Conservation (phyloP, 2,113 vertebrate genomes). For the Condylura cristata region DNA sequence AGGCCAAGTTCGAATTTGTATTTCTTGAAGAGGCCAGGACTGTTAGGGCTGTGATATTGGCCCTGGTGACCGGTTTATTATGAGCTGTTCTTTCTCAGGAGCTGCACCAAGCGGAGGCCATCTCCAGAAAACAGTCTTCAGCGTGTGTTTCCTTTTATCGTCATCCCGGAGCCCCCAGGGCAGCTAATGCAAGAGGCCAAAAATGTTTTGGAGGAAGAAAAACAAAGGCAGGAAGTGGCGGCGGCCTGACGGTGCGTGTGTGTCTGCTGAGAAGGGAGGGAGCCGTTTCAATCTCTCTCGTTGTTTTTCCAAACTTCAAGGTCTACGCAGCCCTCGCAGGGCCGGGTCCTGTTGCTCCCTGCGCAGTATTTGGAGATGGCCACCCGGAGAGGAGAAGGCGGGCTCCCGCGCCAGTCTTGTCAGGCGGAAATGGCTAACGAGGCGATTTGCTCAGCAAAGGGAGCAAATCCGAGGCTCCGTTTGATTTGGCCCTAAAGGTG, state of each 20-base stretch:
- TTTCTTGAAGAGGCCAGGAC: constrained; percentile 30
- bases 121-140: constrained; percentile 61
- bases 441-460: constrained; percentile 55
- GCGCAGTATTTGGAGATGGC: constrained; percentile 49
- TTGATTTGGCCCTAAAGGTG: constrained; percentile 51
- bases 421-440: constrained; percentile 54
- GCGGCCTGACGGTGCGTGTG: constrained; percentile 79
- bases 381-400: constrained; percentile 43
- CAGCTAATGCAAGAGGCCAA: constrained; percentile 71
- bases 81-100: constrained; percentile 60
- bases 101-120: constrained; percentile 20
- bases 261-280: constrained; percentile 80
- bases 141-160: constrained; percentile 67
- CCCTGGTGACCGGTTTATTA: constrained; percentile 46
- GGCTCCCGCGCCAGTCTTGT: neutral
- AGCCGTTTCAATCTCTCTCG: constrained; percentile 74
- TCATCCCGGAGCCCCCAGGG: constrained; percentile 55
- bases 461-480: constrained; percentile 25
- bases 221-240: constrained; percentile 84
- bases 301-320: constrained; percentile 82
- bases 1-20: constrained; percentile 70
- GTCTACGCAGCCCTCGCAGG: constrained; percentile 66
- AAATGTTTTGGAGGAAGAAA: constrained; percentile 82
- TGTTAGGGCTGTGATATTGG: constrained; percentile 60
- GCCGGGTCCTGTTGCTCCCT: neutral